phyloP scores from a whole-genome alignment of 2,888 invertebrate genomes.

The Pachydiplax longipennis region DNA sequence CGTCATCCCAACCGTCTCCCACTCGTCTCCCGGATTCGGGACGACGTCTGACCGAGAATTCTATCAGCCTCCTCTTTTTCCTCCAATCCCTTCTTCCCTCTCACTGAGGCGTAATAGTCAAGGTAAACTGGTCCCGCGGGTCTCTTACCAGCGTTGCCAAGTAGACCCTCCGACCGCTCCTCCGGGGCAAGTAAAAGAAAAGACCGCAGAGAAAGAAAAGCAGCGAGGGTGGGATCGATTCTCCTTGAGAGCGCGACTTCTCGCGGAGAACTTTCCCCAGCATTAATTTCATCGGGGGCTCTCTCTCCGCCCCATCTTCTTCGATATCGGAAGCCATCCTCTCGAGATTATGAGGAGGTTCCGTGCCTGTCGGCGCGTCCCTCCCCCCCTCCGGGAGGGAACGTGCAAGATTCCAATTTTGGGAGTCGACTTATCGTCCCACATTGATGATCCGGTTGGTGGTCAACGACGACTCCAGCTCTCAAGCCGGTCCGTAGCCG shows the following conservation, averaged over 20 bases:
- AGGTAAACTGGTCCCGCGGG: slow-evolving; percentile 36
- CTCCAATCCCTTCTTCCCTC: background rate
- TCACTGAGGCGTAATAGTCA: slow-evolving; percentile 27
- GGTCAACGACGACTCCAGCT: background rate
- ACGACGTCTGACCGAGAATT: slow-evolving; percentile 40
- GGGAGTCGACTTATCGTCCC: slow-evolving; percentile 37
- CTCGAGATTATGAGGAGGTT: background rate
- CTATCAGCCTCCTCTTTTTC: background rate
- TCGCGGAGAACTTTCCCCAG: slow-evolving; percentile 40
- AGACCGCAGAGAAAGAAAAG: background rate
- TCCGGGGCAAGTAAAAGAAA: background rate
- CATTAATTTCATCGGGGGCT: slow-evolving; percentile 33
- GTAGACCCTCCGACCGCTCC: background rate
- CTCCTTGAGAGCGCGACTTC: slow-evolving; percentile 15
- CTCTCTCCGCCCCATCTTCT: background rate
- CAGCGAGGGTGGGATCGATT: background rate
- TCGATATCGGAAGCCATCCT: background rate
- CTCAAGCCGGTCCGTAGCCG: slow-evolving; percentile 29
- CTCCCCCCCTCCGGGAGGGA: background rate
- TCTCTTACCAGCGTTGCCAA: slow-evolving; percentile 37
- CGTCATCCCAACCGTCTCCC: slow-evolving; percentile 1
- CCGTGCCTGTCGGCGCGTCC: background rate
- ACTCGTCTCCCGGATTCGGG: slow-evolving; percentile 42
- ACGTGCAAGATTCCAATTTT: slow-evolving; percentile 25
- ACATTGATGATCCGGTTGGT: slow-evolving; percentile 42